A percentile compares a stretch with the other conserved stretches of the same genome.
phyloP scores from a whole-genome alignment of 2,888 invertebrate genomes.

The Andrena minutula region DNA sequence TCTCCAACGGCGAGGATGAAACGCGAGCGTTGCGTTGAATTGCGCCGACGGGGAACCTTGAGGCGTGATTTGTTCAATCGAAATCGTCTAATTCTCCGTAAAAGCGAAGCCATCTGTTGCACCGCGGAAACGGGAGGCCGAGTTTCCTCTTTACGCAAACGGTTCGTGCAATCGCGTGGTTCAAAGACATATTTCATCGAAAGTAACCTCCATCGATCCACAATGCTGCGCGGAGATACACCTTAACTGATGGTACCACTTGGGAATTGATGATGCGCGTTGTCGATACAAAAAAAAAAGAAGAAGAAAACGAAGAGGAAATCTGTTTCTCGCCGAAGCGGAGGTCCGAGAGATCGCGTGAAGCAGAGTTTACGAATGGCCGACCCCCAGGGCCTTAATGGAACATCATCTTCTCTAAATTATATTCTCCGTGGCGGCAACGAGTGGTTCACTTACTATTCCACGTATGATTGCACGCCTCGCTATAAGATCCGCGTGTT shows the following conservation, averaged over 20 bases:
- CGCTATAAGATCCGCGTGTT: neutral
- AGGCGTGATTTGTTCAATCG: conserved; percentile 66
- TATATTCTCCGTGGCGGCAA: too few species aligned
- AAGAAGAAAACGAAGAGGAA: too few species aligned
- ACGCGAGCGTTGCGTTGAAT: conserved; percentile 46
- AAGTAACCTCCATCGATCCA: neutral
- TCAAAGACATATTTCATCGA: conserved; percentile 29
- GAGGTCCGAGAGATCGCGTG: too few species aligned
- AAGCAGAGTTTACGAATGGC: too few species aligned
- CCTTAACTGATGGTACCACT: neutral
- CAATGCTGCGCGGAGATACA: neutral
- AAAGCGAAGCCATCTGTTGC: conserved; percentile 71
- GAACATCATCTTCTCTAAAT: too few species aligned
- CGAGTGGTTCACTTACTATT: too few species aligned
- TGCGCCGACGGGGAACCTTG: conserved; percentile 51
- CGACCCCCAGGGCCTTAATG: too few species aligned
- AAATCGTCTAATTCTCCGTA: conserved; percentile 65
- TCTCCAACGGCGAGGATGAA: conserved; percentile 33
- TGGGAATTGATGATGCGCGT: too few species aligned
- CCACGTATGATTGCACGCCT: conserved; percentile 5
- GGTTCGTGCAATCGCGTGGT: neutral
- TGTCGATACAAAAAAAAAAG: too few species aligned
- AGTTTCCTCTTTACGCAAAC: conserved; percentile 32
- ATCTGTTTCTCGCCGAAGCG: too few species aligned
- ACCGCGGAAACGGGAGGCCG: conserved; percentile 11